Percentiles rank a stretch among this genome's conserved stretches.
phyloP scores from a whole-genome alignment of 1,140 invertebrate genomes.

The Trichonephila clavata region DNA sequence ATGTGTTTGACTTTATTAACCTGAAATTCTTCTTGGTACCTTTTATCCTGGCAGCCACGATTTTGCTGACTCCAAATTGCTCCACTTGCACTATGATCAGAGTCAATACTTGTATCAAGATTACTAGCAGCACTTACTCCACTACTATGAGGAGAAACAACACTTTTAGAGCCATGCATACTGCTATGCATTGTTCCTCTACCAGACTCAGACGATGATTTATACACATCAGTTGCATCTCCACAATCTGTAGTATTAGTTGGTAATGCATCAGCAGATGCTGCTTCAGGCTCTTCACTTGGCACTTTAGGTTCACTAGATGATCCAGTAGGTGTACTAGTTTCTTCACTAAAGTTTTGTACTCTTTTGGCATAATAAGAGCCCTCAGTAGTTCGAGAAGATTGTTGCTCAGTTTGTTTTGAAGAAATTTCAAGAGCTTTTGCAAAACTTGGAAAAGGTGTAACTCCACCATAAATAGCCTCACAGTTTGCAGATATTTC shows the following conservation, averaged over 20 bases:
- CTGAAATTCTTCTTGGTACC: conserved; percentile 48
- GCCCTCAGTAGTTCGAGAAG: neutral
- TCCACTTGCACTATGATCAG: conserved; percentile 77
- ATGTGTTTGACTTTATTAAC: conserved; percentile 58
- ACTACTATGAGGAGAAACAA: conserved; percentile 71
- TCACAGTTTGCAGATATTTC: conserved; percentile 43
- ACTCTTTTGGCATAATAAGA: conserved; percentile 54
- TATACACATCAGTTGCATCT: conserved; percentile 74
- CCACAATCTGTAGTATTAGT: conserved; percentile 50
- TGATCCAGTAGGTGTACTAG: neutral
- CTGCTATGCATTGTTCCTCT: conserved; percentile 80
- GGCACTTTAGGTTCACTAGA: conserved; percentile 42
- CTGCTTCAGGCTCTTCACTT: conserved; percentile 17
- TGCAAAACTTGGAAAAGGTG: conserved; percentile 65
- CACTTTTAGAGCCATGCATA: conserved; percentile 74
- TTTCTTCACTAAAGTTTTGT: conserved; percentile 45
- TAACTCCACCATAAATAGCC: conserved; percentile 52
- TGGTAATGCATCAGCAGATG: conserved; percentile 20
- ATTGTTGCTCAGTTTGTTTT: conserved; percentile 30
- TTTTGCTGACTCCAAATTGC: conserved; percentile 52
- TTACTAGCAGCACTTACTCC: conserved; percentile 71
- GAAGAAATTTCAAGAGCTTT: conserved; percentile 1
- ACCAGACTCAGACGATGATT: conserved; percentile 81
- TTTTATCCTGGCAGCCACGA: conserved; percentile 53
- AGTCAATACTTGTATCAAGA: conserved; percentile 80